These are phyloP conservation scores for Melopsittacus undulatus DNA, from an alignment of 2,797 vertebrate genomes.

Conservation along the genomic window DNA sequence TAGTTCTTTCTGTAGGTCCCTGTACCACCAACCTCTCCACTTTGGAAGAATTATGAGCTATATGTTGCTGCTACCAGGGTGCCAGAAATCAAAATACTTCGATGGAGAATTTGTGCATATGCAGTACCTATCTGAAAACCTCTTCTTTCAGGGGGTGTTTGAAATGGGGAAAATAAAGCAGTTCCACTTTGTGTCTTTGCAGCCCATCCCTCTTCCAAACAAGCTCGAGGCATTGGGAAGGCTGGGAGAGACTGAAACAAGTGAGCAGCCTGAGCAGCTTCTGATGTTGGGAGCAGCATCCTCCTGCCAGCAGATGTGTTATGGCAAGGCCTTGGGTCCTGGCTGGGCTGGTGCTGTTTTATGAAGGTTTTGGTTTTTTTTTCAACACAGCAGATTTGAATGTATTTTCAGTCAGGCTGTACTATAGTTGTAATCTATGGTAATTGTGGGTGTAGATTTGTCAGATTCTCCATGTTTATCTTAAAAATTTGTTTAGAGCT, in stretches of 20 bases:
- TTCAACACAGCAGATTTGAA: background rate
- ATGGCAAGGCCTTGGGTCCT: background rate
- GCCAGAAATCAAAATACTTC: background rate
- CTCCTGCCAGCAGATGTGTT: background rate
- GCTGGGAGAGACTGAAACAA: background rate
- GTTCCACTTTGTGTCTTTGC: background rate
- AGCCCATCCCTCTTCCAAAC: background rate
- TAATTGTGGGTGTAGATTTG: background rate
- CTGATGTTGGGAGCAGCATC: background rate
- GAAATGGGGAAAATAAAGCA: background rate
- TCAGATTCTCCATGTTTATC: background rate
- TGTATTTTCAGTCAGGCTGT: background rate
- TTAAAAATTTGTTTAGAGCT: background rate
- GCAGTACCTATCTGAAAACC: background rate
- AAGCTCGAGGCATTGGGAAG: background rate
- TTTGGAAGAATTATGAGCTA: background rate
- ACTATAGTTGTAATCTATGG: background rate
- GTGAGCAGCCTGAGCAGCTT: background rate
- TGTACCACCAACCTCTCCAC: background rate
- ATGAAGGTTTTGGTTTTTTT: too few relatives aligned
- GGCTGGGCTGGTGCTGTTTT: background rate
- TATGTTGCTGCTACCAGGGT: background rate
- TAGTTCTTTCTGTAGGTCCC: background rate
- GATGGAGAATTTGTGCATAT: background rate
- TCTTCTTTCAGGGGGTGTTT: background rate